Percentiles rank a stretch among this genome's conserved stretches.
Conservation (phyloP, 2,113 vertebrate species). For the Spea multiplicata region DNA sequence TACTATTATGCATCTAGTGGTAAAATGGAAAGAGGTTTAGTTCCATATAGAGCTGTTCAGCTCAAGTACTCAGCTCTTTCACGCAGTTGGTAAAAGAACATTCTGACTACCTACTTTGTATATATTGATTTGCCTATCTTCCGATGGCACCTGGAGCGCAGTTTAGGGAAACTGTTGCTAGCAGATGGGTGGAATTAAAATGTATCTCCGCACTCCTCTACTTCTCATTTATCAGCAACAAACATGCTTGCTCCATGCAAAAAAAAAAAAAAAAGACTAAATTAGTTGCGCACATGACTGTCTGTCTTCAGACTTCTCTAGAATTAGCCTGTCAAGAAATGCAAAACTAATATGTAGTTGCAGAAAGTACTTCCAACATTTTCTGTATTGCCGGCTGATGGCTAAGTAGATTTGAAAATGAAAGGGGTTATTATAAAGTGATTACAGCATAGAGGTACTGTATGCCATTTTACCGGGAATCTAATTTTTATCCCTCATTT, state of each 20-base stretch:
- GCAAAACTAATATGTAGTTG: conserved; percentile 76
- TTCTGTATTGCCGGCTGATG: conserved; percentile 66
- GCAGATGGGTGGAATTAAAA: conserved; percentile 58
- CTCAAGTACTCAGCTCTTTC: neutral
- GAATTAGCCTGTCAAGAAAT: conserved; percentile 79
- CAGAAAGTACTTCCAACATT: conserved; percentile 67
- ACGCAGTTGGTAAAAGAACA: neutral
- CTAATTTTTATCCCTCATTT: conserved; percentile 55
- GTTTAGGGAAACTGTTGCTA: conserved; percentile 57
- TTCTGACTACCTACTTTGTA: conserved; percentile 37
- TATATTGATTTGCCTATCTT: conserved; percentile 53
- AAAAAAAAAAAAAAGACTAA: conserved; percentile 64
- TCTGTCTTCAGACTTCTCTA: conserved; percentile 73
- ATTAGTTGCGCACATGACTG: conserved; percentile 62
- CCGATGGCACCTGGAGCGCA: conserved; percentile 46
- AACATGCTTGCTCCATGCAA: conserved; percentile 57
- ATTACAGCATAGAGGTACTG: conserved; percentile 72
- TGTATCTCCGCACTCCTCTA: conserved; percentile 59
- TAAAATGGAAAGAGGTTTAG: neutral
- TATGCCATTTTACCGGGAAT: conserved; percentile 76
- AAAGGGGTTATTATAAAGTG: conserved; percentile 81
- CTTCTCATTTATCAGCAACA: conserved; percentile 64
- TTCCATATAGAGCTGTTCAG: neutral
- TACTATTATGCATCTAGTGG: neutral
- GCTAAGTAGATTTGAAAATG: conserved; percentile 76